Evolutionary conservation across 2,797 vertebrate species (phyloP).

Genomic region (Emydoidea blandingii): DNA sequence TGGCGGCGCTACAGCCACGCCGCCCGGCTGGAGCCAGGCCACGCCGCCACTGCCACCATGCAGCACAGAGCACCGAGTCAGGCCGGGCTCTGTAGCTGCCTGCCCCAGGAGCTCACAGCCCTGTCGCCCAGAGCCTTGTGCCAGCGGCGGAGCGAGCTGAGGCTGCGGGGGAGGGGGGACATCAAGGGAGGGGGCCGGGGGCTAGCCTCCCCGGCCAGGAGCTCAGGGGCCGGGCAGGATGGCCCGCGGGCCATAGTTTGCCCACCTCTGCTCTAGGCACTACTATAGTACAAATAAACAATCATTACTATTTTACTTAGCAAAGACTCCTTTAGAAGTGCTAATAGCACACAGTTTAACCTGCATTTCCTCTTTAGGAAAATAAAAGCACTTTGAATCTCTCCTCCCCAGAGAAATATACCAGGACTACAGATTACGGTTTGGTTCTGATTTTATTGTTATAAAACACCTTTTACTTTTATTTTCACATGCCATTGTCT

Average conservation of each 20-base stretch:
- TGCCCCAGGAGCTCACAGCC: too few species aligned
- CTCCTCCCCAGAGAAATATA: slow-evolving; percentile 45
- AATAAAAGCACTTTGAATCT: slow-evolving; percentile 31
- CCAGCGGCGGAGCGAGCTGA: too few species aligned
- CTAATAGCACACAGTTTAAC: slow-evolving; percentile 30
- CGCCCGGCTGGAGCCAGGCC: accelerated
- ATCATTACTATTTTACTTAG: slow-evolving; percentile 24
- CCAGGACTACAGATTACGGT: not conserved
- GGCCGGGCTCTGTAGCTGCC: too few species aligned
- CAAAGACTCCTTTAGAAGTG: slow-evolving; percentile 35
- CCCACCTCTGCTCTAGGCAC: not conserved
- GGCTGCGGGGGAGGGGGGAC: too few species aligned
- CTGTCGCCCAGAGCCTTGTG: too few species aligned
- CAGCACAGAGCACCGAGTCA: too few species aligned
- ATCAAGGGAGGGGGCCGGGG: too few species aligned
- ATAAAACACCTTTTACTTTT: slow-evolving; percentile 53
- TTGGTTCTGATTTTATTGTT: slow-evolving; percentile 64
- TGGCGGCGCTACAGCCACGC: too few species aligned
- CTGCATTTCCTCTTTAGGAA: slow-evolving; percentile 29
- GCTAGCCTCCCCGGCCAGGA: too few species aligned
- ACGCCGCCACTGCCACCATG: too few species aligned
- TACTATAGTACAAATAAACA: slow-evolving; percentile 18
- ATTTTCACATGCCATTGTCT: slow-evolving; percentile 55
- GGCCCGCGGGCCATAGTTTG: too few species aligned
- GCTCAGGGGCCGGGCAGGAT: too few species aligned